A percentile compares a stretch with the other conserved stretches of the same genome.
Evolutionary conservation across 2,888 invertebrate species (phyloP).

Genomic region (Drosophila differens): DNA sequence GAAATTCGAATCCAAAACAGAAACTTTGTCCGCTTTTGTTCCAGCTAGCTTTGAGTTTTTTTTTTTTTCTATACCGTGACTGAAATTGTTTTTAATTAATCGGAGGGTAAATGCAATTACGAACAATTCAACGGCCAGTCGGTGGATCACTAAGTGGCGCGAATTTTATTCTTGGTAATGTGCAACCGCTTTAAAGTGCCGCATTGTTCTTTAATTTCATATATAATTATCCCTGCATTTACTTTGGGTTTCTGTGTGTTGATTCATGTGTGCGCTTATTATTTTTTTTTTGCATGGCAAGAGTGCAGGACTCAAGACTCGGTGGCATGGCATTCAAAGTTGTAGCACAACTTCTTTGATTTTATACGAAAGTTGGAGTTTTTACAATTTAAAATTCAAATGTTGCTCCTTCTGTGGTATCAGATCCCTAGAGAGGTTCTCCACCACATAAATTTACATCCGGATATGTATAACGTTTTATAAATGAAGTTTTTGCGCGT

Average conservation of each 20-base stretch:
- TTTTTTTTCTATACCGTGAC: constrained; percentile 3
- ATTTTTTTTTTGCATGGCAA: constrained; percentile 14
- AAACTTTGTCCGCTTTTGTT: constrained; percentile 13
- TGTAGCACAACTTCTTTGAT: constrained; percentile 46
- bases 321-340: constrained; percentile 35
- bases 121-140: constrained; percentile 13
- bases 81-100: constrained; percentile 38
- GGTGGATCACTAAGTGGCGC: constrained; percentile 14
- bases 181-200: constrained; percentile 39
- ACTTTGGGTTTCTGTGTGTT: constrained; percentile 11
- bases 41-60: neutral
- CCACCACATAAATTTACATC: constrained; percentile 14
- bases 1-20: constrained; percentile 20
- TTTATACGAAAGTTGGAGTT: constrained; percentile 53
- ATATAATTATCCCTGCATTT: constrained; percentile 31
- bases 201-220: constrained; percentile 41
- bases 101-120: constrained; percentile 29
- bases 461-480: constrained; percentile 19
- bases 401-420: constrained; percentile 14
- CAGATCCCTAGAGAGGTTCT: neutral
- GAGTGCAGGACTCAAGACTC: constrained; percentile 33
- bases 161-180: constrained; percentile 9
- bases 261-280: constrained; percentile 34
- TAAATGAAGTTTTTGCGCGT: constrained; percentile 16
- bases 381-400: constrained; percentile 52